Percentiles rank a stretch among this genome's conserved stretches.
Evolutionary conservation across 2,797 vertebrate species (phyloP).

Genomic region (Apodemus agrarius): DNA sequence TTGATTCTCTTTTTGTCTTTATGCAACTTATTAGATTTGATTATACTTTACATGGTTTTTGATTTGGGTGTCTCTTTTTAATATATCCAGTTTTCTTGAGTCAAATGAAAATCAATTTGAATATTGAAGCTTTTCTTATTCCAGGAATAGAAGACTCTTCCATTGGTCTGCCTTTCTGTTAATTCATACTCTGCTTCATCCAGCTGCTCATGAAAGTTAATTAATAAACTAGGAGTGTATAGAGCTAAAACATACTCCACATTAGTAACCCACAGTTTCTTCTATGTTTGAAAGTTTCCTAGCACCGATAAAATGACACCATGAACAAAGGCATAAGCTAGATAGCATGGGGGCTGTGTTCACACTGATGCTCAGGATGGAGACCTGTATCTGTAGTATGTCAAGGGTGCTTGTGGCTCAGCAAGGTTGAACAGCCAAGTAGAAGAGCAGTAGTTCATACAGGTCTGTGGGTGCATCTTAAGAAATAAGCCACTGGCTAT

Average conservation of each 20-base stretch:
- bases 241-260: constrained; percentile 20
- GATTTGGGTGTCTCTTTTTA: constrained; percentile 1
- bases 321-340: not conserved
- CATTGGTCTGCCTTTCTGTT: constrained; percentile 52
- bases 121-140: constrained; percentile 65
- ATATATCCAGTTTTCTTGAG: constrained; percentile 49
- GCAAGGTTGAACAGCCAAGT: not conserved
- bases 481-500: not conserved
- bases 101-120: constrained; percentile 62
- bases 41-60: constrained; percentile 22
- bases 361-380: not conserved
- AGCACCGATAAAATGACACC: constrained; percentile 27
- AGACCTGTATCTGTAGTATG: not conserved
- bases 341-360: not conserved
- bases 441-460: not conserved
- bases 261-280: not conserved
- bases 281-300: constrained; percentile 18
- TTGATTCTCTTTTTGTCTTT: constrained; percentile 32
- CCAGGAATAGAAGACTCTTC: constrained; percentile 51
- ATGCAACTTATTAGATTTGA: constrained; percentile 17
- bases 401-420: constrained; percentile 27
- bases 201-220: constrained; percentile 32
- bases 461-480: not conserved
- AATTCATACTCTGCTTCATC: not conserved
- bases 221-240: not conserved